Evolutionary conservation across 2,797 vertebrate species (phyloP), one percentile per base, ranked within the genome.

Genomic region (Crocidura indochinensis): DNA sequence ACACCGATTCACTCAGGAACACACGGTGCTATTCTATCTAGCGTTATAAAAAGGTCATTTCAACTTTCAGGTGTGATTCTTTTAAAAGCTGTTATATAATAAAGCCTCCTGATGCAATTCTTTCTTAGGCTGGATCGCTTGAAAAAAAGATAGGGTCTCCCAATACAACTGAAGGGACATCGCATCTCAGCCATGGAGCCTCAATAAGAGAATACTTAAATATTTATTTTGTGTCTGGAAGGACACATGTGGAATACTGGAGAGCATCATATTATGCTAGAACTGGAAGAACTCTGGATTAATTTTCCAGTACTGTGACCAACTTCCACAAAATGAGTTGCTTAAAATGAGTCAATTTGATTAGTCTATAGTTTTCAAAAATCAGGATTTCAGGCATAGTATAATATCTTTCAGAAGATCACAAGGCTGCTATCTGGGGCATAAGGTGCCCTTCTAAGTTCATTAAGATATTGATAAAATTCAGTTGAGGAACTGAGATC

Each of bases 1-100:
- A 77, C 62, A 84, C 29, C 1, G n/a, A 47, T 64, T 85, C 19
- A 22, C 64, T 76, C 53, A 27, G 84, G 81, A 88, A 91, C n/a
- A 88, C 62, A 46, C 0, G 47, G 60, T 27, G n/a, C 46, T 75
- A 67, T 49, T 85, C 69, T 88, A 29, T 85, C 69, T 88, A 29
- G 29, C 76, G 74, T 68, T 27, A 80, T 12, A 22, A 72, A 71
- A 80, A 64, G 11, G 24, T 19, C 67, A 12, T 1, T n/a, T 49
- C 44, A 31, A 72, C 8, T 20, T 24, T 68, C 68, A 84, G 38
- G 64, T 84, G 65, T 89, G 51, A 87, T 64, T 87, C 65, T 38
- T 71, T 24, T 72, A 81, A 79, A 78, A 81, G 87, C 1, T 27
- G 62, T 85, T 53, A 67, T 0, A 77, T 76, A 79, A 72, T 71